These are phyloP conservation scores for Cladorhizidae sp. DNA, from an alignment of 37 sponge, comb jelly and placozoan species.

Conservation along the genomic window DNA sequence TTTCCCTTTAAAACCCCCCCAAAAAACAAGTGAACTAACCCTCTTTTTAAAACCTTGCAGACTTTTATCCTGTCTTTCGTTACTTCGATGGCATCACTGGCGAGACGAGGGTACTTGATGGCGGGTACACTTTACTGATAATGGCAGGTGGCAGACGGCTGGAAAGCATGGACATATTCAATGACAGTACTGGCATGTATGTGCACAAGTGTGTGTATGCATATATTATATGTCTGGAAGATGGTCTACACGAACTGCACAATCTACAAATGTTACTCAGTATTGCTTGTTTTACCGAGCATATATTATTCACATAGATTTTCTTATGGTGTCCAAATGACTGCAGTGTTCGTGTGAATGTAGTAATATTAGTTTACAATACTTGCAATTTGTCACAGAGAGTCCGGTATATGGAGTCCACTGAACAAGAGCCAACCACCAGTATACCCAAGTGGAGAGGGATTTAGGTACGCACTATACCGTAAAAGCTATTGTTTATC, in stretches of 20 bases:
- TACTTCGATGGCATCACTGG: constrained; percentile 42
- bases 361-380: background rate
- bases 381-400: background rate
- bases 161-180: constrained; percentile 17
- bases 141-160: constrained; percentile 42
- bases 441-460: no score
- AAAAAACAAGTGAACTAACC: background rate
- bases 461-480: no score
- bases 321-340: no score
- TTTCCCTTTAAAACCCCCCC: background rate
- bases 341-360: background rate
- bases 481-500: no score
- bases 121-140: constrained; percentile 32
- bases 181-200: background rate
- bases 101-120: constrained; percentile 4
- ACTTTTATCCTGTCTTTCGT: constrained; percentile 50
- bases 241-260: no score
- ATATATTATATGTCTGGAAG: no score
- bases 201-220: no score
- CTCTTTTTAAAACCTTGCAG: background rate
- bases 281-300: no score
- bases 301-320: no score
- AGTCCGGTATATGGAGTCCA: constrained; percentile 34
- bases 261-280: no score
- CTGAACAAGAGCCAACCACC: no score